These are phyloP conservation scores for Umimayanthus chanpuru DNA, from an alignment of 92 coral and sea anemone genomes.

Conservation along the genomic window DNA sequence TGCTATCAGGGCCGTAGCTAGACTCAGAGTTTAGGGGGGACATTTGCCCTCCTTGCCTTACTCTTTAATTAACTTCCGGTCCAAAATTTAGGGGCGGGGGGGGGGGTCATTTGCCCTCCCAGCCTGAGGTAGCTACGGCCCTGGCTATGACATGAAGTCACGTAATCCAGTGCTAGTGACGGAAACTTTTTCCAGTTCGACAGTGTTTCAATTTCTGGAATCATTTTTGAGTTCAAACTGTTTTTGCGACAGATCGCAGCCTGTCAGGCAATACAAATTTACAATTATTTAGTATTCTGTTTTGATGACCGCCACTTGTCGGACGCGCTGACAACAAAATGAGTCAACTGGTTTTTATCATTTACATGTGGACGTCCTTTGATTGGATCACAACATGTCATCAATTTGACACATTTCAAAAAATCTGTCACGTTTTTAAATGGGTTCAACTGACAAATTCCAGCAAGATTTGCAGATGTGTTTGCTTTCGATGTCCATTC, in stretches of 20 bases:
- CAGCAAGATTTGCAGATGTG: slow-evolving; percentile 42
- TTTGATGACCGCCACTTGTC: background rate
- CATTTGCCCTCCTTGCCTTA: too few species aligned
- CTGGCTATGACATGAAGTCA: too few species aligned
- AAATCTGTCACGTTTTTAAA: slow-evolving; percentile 41
- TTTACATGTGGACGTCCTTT: slow-evolving; percentile 14
- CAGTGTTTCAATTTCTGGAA: too few species aligned
- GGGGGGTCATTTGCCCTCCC: too few species aligned
- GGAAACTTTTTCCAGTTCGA: too few species aligned
- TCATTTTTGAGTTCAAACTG: background rate
- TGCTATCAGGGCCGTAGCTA: too few species aligned
- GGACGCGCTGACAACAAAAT: background rate
- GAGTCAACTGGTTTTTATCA: slow-evolving; percentile 8
- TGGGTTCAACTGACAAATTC: slow-evolving; percentile 47
- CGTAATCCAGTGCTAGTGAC: too few species aligned
- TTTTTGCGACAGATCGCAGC: background rate
- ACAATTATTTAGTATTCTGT: background rate
- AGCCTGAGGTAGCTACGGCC: too few species aligned
- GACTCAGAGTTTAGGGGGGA: too few species aligned
- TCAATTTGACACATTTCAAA: slow-evolving; percentile 33
- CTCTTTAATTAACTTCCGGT: too few species aligned
- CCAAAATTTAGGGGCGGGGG: too few species aligned
- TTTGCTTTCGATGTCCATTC: slow-evolving; percentile 35
- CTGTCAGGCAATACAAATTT: background rate
- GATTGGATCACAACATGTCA: slow-evolving; percentile 41